A percentile compares a stretch with the other conserved stretches of the same genome.
Evolutionary conservation across 2,888 invertebrate genomes (phyloP).

Genomic region (Pogonocherus hispidulus): DNA sequence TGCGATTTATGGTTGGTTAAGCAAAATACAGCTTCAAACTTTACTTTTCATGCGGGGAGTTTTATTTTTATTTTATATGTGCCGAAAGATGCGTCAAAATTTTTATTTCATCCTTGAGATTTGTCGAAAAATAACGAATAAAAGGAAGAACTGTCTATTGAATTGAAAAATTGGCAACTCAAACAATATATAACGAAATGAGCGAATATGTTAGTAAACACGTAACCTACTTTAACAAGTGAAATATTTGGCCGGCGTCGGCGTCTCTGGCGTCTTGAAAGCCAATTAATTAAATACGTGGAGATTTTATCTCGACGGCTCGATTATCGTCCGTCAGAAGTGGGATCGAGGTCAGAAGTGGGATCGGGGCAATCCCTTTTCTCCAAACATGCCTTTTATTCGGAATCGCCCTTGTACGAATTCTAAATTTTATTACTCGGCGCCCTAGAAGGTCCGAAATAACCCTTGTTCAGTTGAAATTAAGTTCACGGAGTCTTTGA

Average conservation of each 20-base stretch:
- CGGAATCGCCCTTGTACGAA: constrained; percentile 19
- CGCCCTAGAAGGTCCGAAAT: constrained; percentile 9
- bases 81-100: too few species aligned
- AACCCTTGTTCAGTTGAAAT: constrained; percentile 17
- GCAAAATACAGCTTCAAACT: too few species aligned
- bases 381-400: constrained; percentile 25
- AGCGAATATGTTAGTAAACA: constrained; percentile 2
- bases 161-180: not conserved
- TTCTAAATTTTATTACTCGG: constrained; percentile 27
- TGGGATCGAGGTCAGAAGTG: constrained; percentile 8
- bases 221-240: constrained; percentile 3
- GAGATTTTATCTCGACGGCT: constrained; percentile 22
- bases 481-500: constrained; percentile 9
- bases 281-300: constrained; percentile 25
- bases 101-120: too few species aligned
- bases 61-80: too few species aligned
- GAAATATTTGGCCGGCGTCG: constrained; percentile 8
- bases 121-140: too few species aligned
- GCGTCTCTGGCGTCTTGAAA: constrained; percentile 5
- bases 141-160: too few species aligned
- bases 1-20: too few species aligned
- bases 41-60: too few species aligned
- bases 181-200: not conserved
- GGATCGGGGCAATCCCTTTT: constrained; percentile 9
- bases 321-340: constrained; percentile 23